These are phyloP conservation scores for Teleogryllus oceanicus DNA, from an alignment of 2,888 invertebrate species.

Conservation along the genomic window DNA sequence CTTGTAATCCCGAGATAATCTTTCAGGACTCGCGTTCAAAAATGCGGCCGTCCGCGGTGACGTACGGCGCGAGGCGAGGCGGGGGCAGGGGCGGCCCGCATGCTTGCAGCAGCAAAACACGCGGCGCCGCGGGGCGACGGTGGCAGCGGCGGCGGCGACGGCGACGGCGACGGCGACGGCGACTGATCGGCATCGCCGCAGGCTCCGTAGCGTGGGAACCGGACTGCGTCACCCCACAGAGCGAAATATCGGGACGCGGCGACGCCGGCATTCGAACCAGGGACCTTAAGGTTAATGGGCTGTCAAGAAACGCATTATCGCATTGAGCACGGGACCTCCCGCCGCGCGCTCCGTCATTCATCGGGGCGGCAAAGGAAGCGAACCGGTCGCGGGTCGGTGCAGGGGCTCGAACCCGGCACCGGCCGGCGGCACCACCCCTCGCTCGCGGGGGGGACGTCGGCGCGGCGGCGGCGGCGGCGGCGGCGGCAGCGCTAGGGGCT, in stretches of 20 bases:
- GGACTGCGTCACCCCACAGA: too few relatives aligned
- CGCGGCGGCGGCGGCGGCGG: neutral
- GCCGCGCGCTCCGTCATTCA: neutral
- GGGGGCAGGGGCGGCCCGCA: too few relatives aligned
- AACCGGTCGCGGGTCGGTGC: neutral
- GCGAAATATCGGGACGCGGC: neutral
- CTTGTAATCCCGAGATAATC: too few relatives aligned
- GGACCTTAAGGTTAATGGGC: slow-evolving; percentile 10
- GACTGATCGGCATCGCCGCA: too few relatives aligned
- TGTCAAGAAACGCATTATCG: slow-evolving; percentile 5
- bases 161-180: too few relatives aligned
- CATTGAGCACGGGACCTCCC: neutral
- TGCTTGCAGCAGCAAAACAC: too few relatives aligned
- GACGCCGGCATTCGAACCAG: slow-evolving; percentile 6
- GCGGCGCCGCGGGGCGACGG: too few relatives aligned
- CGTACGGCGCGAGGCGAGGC: too few relatives aligned
- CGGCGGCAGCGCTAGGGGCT: neutral
- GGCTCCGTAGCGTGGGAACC: too few relatives aligned
- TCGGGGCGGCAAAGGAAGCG: neutral
- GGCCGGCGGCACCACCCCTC: neutral
- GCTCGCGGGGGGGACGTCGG: neutral
- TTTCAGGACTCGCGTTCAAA: too few relatives aligned
- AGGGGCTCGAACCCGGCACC: neutral
- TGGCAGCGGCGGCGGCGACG: too few relatives aligned
- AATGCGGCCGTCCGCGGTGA: too few relatives aligned